Percentiles rank a stretch among this genome's conserved stretches.
These are phyloP conservation scores for Cephus pulcher DNA, from an alignment of 2,888 invertebrate species.

Conservation along the genomic window DNA sequence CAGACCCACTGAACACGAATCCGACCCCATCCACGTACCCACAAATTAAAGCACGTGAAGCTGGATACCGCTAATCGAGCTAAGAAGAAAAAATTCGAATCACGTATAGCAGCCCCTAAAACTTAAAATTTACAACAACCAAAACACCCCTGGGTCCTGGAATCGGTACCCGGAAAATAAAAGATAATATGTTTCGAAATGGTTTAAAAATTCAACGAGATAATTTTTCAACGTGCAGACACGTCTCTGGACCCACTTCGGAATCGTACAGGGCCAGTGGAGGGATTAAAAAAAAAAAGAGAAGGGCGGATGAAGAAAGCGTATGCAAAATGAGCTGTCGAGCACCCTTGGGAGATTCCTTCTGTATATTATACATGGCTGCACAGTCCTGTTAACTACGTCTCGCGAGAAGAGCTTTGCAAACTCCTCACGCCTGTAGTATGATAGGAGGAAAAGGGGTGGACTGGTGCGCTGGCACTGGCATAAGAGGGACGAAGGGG, in stretches of 20 bases:
- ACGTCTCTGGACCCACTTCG: not conserved
- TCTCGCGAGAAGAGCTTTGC: constrained; percentile 56
- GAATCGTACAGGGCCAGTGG: no score
- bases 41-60: not conserved
- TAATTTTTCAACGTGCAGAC: not conserved
- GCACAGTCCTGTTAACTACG: constrained; percentile 53
- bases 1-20: not conserved
- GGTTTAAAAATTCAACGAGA: not conserved
- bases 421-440: constrained; percentile 58
- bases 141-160: not conserved
- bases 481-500: constrained; percentile 26
- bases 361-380: constrained; percentile 55
- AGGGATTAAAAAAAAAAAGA: no score
- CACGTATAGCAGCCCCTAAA: not conserved
- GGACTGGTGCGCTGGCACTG: constrained; percentile 16
- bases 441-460: constrained; percentile 25
- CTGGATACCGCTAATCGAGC: not conserved
- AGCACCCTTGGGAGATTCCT: constrained; percentile 55
- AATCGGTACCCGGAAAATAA: not conserved
- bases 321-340: constrained; percentile 60
- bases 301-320: constrained; percentile 34
- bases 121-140: not conserved
- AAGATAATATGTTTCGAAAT: not conserved
- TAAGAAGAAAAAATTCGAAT: not conserved
- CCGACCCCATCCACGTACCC: not conserved